phyloP scores from a whole-genome alignment of 2,113 vertebrate genomes.

The Tautogolabrus adspersus region DNA sequence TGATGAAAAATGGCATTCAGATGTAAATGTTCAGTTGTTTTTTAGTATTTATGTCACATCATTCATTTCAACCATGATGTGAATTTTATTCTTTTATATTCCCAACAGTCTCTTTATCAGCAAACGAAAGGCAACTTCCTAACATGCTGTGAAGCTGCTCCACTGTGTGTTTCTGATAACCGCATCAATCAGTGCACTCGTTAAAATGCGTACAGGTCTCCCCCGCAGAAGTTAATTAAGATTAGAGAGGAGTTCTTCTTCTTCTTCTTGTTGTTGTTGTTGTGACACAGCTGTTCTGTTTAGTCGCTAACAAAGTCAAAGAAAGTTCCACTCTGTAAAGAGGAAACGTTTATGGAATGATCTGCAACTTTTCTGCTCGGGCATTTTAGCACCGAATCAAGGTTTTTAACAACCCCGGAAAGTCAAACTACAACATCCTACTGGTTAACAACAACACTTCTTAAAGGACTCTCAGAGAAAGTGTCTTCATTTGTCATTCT shows the following conservation, averaged over 20 bases:
- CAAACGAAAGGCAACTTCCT: not conserved
- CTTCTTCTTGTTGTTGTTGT: not conserved
- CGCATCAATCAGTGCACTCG: not conserved
- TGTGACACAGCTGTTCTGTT: not conserved
- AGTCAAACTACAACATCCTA: conserved; percentile 11
- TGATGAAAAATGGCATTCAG: conserved; percentile 36
- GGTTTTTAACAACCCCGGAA: conserved; percentile 10
- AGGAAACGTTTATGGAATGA: not conserved
- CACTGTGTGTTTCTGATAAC: not conserved
- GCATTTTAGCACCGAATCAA: conserved; percentile 16
- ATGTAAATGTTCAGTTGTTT: conserved; percentile 38
- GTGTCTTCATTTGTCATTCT: too few relatives aligned
- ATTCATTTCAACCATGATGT: conserved; percentile 19
- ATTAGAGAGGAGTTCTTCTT: conserved; percentile 12
- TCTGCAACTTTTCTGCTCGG: not conserved
- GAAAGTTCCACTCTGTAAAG: not conserved
- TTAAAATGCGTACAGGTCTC: conserved; percentile 2
- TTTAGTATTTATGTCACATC: conserved; percentile 26
- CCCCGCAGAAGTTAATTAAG: conserved; percentile 32
- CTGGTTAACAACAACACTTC: conserved; percentile 7
- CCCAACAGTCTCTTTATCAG: not conserved
- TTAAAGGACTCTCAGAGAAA: too few relatives aligned
- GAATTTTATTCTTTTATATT: conserved; percentile 35
- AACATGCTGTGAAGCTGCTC: conserved; percentile 8
- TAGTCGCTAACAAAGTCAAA: not conserved